Evolutionary conservation across 2,888 invertebrate species (phyloP).

Genomic region (Stenurella melanura): DNA sequence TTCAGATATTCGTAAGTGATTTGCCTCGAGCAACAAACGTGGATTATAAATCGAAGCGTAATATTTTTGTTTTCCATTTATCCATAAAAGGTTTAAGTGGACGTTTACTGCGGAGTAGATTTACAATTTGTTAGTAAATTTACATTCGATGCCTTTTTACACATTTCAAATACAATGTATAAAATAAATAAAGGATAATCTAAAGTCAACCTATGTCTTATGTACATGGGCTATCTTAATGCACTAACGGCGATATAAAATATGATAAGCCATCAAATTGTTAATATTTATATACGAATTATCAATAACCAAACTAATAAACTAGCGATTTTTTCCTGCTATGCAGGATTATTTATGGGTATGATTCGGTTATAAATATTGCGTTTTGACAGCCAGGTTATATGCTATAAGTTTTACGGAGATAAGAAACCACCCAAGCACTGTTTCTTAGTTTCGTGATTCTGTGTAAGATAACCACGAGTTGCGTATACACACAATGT

Average conservation of each 20-base stretch:
- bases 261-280: constrained; percentile 41
- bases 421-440: constrained; percentile 45
- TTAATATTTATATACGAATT: constrained; percentile 46
- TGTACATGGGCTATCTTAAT: constrained; percentile 27
- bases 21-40: neutral
- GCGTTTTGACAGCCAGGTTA: constrained; percentile 41
- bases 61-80: neutral
- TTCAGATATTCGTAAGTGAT: neutral
- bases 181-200: constrained; percentile 44
- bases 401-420: constrained; percentile 27
- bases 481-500: constrained; percentile 44
- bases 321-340: constrained; percentile 39
- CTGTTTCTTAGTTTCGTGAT: constrained; percentile 42
- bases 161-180: constrained; percentile 38
- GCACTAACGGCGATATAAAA: constrained; percentile 34
- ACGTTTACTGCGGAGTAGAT: constrained; percentile 46
- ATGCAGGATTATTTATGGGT: constrained; percentile 35
- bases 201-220: constrained; percentile 30
- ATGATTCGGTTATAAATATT: constrained; percentile 39
- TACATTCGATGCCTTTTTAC: constrained; percentile 42
- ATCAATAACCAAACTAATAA: constrained; percentile 49
- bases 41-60: constrained; percentile 6
- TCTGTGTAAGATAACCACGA: constrained; percentile 41
- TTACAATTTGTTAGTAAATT: constrained; percentile 46
- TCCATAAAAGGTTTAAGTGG: constrained; percentile 18